Conservation (phyloP, 2,113 vertebrate genomes). For the Myotis brandtii region DNA sequence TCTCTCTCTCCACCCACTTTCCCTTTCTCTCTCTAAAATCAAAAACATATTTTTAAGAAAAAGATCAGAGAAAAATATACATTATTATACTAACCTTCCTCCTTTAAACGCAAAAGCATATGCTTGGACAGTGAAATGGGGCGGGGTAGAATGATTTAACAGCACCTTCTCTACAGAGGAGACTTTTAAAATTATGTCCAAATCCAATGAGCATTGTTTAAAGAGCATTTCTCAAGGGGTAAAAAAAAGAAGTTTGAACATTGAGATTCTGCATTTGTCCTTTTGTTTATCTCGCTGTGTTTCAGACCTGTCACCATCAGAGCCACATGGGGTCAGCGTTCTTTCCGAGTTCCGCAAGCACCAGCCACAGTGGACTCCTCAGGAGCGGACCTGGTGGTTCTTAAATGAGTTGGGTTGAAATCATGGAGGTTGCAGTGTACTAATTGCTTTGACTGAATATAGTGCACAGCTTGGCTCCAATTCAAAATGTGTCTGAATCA, state of each 20-base stretch:
- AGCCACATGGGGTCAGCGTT: not conserved
- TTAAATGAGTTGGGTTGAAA: not conserved
- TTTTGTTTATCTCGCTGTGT: not conserved
- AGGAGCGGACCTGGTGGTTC: not conserved
- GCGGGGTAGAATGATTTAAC: not conserved
- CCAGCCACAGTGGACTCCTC: not conserved
- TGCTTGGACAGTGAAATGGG: not conserved
- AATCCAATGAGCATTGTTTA: not conserved
- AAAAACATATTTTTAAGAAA: too few relatives aligned
- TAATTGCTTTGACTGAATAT: slow-evolving; percentile 67
- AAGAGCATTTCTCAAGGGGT: not conserved
- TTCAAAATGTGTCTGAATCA: slow-evolving; percentile 65
- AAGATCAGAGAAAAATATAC: not conserved
- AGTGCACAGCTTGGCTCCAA: slow-evolving; percentile 57
- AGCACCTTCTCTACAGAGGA: not conserved
- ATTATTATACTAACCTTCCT: not conserved
- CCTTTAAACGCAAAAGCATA: not conserved
- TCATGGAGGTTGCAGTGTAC: not conserved
- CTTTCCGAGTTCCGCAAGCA: not conserved
- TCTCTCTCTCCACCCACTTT: too few relatives aligned
- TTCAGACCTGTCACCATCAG: not conserved
- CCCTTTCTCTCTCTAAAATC: too few relatives aligned
- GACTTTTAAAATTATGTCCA: not conserved
- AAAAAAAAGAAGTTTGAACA: not conserved
- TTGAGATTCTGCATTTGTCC: not conserved